Conservation (phyloP, 2,888 invertebrate genomes). For the Aleiodes testaceus region DNA sequence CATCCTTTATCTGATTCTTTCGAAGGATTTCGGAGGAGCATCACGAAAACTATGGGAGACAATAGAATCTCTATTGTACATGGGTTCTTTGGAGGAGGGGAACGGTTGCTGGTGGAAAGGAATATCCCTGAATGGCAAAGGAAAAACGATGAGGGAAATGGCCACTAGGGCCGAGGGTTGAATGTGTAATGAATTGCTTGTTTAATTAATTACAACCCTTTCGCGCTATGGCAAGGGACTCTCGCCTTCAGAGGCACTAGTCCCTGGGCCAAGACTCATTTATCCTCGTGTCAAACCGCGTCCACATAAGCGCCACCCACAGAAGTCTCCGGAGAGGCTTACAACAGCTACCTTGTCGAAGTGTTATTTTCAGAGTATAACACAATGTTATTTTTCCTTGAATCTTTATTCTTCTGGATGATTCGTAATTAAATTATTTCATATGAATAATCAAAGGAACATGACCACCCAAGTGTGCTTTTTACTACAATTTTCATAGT, state of each 20-base stretch:
- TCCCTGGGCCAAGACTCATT: constrained; percentile 61
- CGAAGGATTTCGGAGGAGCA: not conserved
- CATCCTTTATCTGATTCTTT: not conserved
- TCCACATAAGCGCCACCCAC: constrained; percentile 45
- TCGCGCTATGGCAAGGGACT: constrained; percentile 55
- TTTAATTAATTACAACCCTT: constrained; percentile 81
- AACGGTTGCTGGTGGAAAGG: constrained; percentile 32
- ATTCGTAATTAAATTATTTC: constrained; percentile 24
- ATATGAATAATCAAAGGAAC: not conserved
- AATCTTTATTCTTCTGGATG: too few relatives aligned
- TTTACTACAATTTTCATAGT: not conserved
- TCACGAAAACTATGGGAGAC: not conserved
- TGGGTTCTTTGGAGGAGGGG: not conserved
- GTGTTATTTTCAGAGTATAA: not conserved
- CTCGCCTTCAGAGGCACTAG: constrained; percentile 46
- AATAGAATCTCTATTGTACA: not conserved
- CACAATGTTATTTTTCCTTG: too few relatives aligned
- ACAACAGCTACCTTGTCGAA: constrained; percentile 24
- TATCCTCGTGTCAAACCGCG: constrained; percentile 59
- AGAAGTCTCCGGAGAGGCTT: constrained; percentile 17
- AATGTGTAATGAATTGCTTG: constrained; percentile 82
- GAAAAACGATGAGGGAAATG: constrained; percentile 43
- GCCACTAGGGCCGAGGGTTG: constrained; percentile 63
- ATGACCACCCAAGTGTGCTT: constrained; percentile 1
- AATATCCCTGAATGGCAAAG: not conserved